A percentile compares a stretch with the other conserved stretches of the same genome.
Conservation (phyloP, 1,140 invertebrate genomes). For the Prorops nasuta region DNA sequence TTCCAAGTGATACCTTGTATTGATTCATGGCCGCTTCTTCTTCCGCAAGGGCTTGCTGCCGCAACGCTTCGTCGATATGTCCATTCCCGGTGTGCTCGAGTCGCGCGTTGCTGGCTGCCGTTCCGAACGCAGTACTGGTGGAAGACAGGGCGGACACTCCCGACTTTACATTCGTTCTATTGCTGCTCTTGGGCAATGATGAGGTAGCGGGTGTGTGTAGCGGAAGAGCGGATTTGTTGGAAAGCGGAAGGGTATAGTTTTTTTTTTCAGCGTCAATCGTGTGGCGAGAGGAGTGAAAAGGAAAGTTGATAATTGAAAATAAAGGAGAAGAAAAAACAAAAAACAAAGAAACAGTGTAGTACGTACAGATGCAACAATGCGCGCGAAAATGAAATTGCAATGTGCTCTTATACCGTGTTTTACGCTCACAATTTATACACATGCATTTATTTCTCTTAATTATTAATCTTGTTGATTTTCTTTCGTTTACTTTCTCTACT, state of each 20-base stretch:
- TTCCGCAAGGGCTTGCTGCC: conserved; percentile 86
- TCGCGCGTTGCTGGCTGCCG: conserved; percentile 72
- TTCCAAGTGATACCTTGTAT: conserved; percentile 73
- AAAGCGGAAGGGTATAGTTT: conserved; percentile 19
- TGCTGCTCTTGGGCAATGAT: conserved; percentile 62
- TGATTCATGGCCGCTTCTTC: conserved; percentile 94
- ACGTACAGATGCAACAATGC: conserved; percentile 52
- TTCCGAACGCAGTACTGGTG: conserved; percentile 82
- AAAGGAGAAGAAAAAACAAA: conserved; percentile 55
- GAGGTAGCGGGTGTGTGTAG: conserved; percentile 37
- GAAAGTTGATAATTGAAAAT: conserved; percentile 53
- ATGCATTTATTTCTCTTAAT: conserved; percentile 24
- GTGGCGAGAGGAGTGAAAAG: conserved; percentile 38
- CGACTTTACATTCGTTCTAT: conserved; percentile 84
- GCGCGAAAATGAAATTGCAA: conserved; percentile 34
- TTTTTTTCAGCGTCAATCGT: conserved; percentile 29
- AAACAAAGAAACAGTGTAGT: conserved; percentile 52
- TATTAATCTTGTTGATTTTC: conserved; percentile 2
- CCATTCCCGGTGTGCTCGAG: conserved; percentile 70
- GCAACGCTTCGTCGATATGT: conserved; percentile 80
- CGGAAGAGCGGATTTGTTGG: conserved; percentile 18
- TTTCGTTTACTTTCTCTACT: no score
- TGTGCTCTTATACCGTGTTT: background rate
- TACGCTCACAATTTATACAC: conserved; percentile 19
- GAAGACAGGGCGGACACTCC: conserved; percentile 87